A percentile compares a stretch with the other conserved stretches of the same genome.
Evolutionary conservation across 2,888 invertebrate genomes (phyloP).

Genomic region (Falcaria lacertinaria): DNA sequence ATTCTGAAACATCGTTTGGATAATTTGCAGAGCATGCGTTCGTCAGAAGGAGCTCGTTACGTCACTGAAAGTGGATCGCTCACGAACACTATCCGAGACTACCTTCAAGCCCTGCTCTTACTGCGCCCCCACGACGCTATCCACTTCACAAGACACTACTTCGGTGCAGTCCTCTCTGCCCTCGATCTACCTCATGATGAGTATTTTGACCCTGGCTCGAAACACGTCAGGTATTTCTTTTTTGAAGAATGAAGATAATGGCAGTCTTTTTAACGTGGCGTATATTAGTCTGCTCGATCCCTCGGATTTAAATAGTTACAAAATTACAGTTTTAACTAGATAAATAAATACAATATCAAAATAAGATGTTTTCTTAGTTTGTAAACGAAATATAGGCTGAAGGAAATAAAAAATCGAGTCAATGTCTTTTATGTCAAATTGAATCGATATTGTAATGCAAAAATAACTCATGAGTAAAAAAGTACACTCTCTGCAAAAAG

Average conservation of each 20-base stretch:
- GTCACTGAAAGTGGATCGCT: slow-evolving; percentile 78
- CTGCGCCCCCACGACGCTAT: slow-evolving; percentile 78
- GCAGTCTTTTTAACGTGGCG: no score
- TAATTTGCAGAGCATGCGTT: slow-evolving; percentile 59
- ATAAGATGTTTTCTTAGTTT: no score
- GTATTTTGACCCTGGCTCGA: slow-evolving; percentile 62
- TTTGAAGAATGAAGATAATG: slow-evolving; percentile 67
- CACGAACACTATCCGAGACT: slow-evolving; percentile 79
- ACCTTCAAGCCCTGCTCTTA: slow-evolving; percentile 78
- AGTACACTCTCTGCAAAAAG: no score
- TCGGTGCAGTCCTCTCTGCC: slow-evolving; percentile 67
- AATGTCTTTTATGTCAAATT: no score
- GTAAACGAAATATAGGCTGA: no score
- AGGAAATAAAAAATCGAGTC: slow-evolving; percentile 5
- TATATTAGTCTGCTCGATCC: no score
- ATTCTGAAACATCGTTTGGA: neutral
- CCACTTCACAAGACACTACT: slow-evolving; percentile 79
- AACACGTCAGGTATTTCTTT: slow-evolving; percentile 65
- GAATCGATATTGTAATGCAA: no score
- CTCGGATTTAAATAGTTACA: slow-evolving; percentile 1
- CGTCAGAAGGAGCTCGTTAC: slow-evolving; percentile 78
- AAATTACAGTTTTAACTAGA: neutral
- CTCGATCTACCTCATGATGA: slow-evolving; percentile 70
- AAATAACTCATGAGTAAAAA: no score
- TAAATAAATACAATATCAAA: neutral